A percentile compares a stretch with the other conserved stretches of the same genome.
Conservation (phyloP, 2,113 vertebrate genomes). For the Tachysurus vachellii region DNA sequence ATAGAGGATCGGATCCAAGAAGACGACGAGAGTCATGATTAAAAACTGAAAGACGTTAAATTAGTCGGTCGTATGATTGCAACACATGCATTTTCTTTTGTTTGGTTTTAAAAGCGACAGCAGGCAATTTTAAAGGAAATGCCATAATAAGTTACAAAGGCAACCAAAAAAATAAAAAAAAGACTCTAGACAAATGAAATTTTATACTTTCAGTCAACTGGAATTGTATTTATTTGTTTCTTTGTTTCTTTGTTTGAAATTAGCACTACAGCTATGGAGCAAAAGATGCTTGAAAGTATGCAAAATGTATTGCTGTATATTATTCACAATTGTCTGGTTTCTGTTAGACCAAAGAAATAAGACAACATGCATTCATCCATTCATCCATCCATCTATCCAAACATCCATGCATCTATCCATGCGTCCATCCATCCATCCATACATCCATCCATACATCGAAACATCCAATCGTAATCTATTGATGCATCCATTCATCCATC, state of each 20-base stretch:
- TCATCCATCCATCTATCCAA: no score
- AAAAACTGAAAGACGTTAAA: neutral
- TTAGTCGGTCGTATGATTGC: neutral
- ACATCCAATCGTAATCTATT: no score
- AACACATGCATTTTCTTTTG: neutral
- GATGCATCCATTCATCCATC: no score
- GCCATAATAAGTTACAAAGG: no score
- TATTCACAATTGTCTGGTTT: neutral
- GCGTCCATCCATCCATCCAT: no score
- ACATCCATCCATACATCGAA: no score
- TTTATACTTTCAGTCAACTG: no score
- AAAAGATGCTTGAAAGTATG: neutral
- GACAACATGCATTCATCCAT: no score
- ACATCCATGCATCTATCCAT: no score
- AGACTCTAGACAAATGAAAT: no score
- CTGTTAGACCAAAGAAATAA: neutral
- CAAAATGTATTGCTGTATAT: neutral
- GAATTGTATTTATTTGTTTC: neutral
- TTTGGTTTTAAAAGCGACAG: neutral
- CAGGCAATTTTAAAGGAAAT: no score
- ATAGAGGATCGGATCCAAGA: neutral
- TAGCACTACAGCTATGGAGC: neutral
- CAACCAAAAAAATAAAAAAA: no score
- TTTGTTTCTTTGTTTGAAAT: neutral
- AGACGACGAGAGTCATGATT: neutral